These are phyloP conservation scores for human DNA, from an alignment of 2,113 vertebrate genomes.

Conservation along the genomic window DNA sequence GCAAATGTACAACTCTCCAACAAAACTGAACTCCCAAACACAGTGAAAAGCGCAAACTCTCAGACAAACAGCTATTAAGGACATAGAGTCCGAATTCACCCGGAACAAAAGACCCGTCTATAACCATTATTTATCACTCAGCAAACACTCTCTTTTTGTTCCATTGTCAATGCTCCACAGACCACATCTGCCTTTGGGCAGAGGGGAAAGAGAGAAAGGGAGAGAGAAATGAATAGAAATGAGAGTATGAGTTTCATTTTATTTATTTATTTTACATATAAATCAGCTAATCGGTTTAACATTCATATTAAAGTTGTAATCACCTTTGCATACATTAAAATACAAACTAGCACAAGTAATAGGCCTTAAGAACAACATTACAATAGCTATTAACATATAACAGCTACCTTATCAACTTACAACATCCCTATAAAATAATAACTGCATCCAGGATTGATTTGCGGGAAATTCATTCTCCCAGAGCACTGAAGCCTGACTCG, in stretches of 20 bases:
- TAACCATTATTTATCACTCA: conserved; percentile 66
- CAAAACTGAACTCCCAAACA: conserved; percentile 50
- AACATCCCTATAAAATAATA: conserved; percentile 83
- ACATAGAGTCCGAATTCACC: conserved; percentile 64
- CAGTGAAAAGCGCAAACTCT: conserved; percentile 69
- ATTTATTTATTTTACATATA: conserved; percentile 83
- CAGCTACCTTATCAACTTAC: conserved; percentile 84
- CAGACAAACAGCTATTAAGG: conserved; percentile 77
- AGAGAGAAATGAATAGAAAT: conserved; percentile 59
- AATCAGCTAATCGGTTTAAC: conserved; percentile 82
- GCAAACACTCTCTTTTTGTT: conserved; percentile 75
- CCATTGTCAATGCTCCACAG: conserved; percentile 73
- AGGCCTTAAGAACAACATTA: conserved; percentile 83
- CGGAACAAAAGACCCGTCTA: conserved; percentile 74
- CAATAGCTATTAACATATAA: conserved; percentile 80
- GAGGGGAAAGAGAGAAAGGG: background rate
- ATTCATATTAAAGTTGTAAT: conserved; percentile 86
- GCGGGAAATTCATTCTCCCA: conserved; percentile 75
- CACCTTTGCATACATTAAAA: conserved; percentile 85
- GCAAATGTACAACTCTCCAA: conserved; percentile 44
- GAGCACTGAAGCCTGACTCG: conserved; percentile 75
- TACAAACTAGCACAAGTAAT: conserved; percentile 79
- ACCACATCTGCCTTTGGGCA: conserved; percentile 72
- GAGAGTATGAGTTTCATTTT: conserved; percentile 63
- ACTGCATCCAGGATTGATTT: conserved; percentile 78